Conservation (phyloP, 2,113 vertebrate genomes). For the Clarias macrocephalus region DNA sequence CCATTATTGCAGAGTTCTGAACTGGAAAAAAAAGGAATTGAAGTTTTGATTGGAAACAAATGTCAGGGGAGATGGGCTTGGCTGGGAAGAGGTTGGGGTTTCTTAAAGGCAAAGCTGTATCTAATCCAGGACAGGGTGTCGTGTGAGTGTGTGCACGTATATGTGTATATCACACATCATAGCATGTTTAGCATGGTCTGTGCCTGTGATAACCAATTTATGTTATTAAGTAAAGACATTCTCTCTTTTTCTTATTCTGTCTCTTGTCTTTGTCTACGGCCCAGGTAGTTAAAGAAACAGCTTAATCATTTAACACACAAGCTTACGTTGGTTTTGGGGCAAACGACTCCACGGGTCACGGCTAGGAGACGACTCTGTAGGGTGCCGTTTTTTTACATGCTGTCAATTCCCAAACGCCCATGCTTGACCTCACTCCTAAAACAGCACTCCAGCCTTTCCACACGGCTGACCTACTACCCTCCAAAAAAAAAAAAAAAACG, state of each 20-base stretch:
- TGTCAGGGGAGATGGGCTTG: constrained; percentile 70
- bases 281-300: background rate
- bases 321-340: constrained; percentile 9
- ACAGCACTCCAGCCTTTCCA: constrained; percentile 53
- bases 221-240: background rate
- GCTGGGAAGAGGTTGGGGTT: constrained; percentile 38
- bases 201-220: no score
- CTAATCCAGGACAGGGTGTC: constrained; percentile 30
- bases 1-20: constrained; percentile 70
- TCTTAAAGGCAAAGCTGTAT: constrained; percentile 41
- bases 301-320: background rate
- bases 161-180: constrained; percentile 14
- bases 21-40: constrained; percentile 66
- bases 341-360: constrained; percentile 65
- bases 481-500: constrained; percentile 46
- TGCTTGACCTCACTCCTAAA: constrained; percentile 63
- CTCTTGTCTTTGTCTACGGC: background rate
- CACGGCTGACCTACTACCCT: constrained; percentile 48
- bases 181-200: no score
- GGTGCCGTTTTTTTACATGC: constrained; percentile 62
- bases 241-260: background rate
- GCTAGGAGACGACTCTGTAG: constrained; percentile 59
- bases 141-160: background rate
- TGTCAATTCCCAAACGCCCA: constrained; percentile 60
- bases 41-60: constrained; percentile 77